These are phyloP conservation scores for Leptinotarsa defecta DNA, from an alignment of 1,140 invertebrate genomes.

Conservation along the genomic window DNA sequence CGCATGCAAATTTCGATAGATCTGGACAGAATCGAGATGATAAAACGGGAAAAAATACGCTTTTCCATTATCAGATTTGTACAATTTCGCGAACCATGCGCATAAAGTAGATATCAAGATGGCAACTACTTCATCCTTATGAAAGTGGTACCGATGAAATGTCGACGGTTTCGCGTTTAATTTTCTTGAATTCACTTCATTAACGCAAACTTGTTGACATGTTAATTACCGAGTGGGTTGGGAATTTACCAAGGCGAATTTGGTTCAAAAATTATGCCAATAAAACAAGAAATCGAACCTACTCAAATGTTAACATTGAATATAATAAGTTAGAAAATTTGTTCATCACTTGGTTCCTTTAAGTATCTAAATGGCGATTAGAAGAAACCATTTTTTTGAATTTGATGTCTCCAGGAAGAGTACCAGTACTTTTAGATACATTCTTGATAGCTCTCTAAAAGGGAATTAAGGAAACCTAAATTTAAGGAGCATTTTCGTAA, in stretches of 20 bases:
- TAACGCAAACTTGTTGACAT: constrained; percentile 2
- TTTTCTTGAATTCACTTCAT: constrained; percentile 10
- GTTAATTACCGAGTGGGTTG: constrained; percentile 4
- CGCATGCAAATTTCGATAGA: constrained; percentile 42
- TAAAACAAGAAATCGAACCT: too few species aligned
- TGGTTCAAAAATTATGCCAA: too few species aligned
- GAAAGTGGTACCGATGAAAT: background rate
- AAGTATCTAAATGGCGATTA: too few species aligned
- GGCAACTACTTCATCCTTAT: background rate
- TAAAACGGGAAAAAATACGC: constrained; percentile 27
- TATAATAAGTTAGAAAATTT: too few species aligned
- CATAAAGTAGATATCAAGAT: constrained; percentile 29
- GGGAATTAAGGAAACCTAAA: too few species aligned
- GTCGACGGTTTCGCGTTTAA: background rate
- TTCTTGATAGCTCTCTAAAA: too few species aligned
- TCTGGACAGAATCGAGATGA: constrained; percentile 28
- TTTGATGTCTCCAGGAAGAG: too few species aligned
- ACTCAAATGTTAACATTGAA: too few species aligned
- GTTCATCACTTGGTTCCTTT: too few species aligned
- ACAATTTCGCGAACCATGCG: constrained; percentile 2
- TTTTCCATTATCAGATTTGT: constrained; percentile 28
- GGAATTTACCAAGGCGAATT: background rate
- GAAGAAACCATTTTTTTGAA: too few species aligned
- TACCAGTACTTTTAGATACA: too few species aligned
- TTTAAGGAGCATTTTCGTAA: too few species aligned